Evolutionary conservation across 2,113 vertebrate genomes (phyloP).

Genomic region (Menura novaehollandiae): DNA sequence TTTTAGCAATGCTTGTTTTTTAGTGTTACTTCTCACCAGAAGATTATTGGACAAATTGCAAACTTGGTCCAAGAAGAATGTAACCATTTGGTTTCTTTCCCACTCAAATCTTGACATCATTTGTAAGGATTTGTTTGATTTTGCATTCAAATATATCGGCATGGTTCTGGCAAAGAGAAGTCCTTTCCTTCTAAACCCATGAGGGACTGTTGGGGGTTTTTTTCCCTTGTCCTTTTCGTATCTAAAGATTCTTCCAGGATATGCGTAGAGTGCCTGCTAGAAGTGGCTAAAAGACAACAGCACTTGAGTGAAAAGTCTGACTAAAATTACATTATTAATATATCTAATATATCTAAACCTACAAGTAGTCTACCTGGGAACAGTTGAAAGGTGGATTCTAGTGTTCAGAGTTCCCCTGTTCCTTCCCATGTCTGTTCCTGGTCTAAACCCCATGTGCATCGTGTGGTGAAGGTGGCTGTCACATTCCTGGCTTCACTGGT

Average conservation of each 20-base stretch:
- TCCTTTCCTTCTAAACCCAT: neutral
- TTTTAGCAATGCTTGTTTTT: slow-evolving; percentile 28
- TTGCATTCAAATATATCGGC: neutral
- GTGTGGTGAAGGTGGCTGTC: neutral
- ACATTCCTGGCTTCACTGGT: neutral
- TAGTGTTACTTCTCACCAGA: neutral
- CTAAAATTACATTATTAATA: neutral
- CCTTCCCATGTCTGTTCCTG: neutral
- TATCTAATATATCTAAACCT: neutral
- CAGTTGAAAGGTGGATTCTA: neutral
- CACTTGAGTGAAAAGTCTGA: neutral
- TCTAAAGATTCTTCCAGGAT: neutral
- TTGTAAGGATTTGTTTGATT: slow-evolving; percentile 1
- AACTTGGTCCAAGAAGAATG: neutral
- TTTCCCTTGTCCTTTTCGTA: neutral
- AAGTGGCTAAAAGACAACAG: slow-evolving; percentile 11
- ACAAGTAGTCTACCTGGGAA: neutral
- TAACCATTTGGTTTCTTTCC: neutral
- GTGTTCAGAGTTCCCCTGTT: neutral
- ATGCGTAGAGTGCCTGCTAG: neutral
- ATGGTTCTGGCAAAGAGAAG: neutral
- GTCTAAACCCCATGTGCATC: fast-evolving
- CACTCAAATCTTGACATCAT: neutral
- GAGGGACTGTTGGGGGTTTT: neutral
- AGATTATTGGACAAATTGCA: neutral